Base-by-base conservation (phyloP, 2,888 invertebrate species). In the Limenitis camilla region DNA sequence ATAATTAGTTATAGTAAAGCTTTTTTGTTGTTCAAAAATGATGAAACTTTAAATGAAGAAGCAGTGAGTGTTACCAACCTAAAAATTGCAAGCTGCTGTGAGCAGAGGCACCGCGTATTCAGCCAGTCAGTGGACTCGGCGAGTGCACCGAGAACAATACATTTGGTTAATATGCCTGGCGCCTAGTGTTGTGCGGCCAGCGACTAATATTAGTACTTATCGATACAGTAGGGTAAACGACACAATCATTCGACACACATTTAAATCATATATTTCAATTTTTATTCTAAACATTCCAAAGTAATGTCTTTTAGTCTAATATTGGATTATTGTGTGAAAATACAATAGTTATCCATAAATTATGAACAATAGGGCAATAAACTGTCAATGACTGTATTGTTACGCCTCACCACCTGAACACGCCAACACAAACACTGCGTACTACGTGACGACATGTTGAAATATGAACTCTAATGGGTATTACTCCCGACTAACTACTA, bases 51-150 rank as follows among this genome's bases (percentile, higher is more conserved):
- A 53, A 44, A 28, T 39, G 53, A 45, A 42, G 68, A 76, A 76
- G 80, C 79, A 79, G 78, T 82, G 78, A 58, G 62, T 65, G 65
- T 73, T 86, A 87, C 87, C 71, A 84, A 87, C 87, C 87, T 87
- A 87, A 84, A 85, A 49, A 85, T 81, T 72, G 74, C 67, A 81
- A 81, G 76, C 78, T 81, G 78, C 72, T 74, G 85, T 85, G 83
- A 87, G 84, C 80, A 82, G 85, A 82, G 81, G 80, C 78, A 81
- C 83, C 83, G 81, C 68, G 74, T 69, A 66, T 65, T 68, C 80
- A 73, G 76, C 77, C 77, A 73, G 66, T 69, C 78, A 71, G 81
- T 79, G 67, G 57, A 63, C 82, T 78, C 82, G 80, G 72, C 70
- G 75, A 64, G 64, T 62, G 64, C 75, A 84, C 84, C 80, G 82